phyloP scores from a whole-genome alignment of 2,797 vertebrate genomes.

The Sebastes taczanowskii region DNA sequence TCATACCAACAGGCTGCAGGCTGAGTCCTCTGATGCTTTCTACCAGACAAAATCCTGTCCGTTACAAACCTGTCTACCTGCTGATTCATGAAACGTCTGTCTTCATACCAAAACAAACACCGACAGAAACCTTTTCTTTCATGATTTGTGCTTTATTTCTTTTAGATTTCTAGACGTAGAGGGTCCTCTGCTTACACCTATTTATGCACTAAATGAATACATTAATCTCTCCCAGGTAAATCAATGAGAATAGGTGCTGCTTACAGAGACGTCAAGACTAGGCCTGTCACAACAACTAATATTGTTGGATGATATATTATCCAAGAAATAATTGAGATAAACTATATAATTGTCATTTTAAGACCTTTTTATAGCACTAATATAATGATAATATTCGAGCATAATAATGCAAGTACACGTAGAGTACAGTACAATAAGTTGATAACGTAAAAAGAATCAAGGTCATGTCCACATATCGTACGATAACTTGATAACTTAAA shows the following conservation, averaged over 20 bases:
- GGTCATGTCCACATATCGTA: no score
- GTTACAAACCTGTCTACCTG: not conserved
- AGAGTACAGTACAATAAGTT: no score
- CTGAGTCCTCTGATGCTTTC: constrained; percentile 30
- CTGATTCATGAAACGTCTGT: not conserved
- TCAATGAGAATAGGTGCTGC: not conserved
- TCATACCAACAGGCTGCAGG: constrained; percentile 55
- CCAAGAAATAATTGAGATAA: no score
- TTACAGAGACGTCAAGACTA: not conserved
- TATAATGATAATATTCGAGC: no score
- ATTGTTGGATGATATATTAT: no score
- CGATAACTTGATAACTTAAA: no score
- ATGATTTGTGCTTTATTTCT: not conserved
- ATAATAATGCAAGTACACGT: no score
- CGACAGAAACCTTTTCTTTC: not conserved
- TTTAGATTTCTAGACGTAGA: not conserved
- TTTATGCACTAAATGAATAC: not conserved
- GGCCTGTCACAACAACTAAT: no score
- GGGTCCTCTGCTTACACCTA: not conserved
- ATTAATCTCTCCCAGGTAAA: not conserved
- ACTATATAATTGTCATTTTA: no score
- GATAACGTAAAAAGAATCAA: no score
- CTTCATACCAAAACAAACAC: not conserved
- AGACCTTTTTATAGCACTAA: no score
- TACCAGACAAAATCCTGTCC: constrained; percentile 8